A percentile compares a stretch with the other conserved stretches of the same genome.
Evolutionary conservation across 1,140 invertebrate species (phyloP).

Genomic region (Dinoponera quadriceps): DNA sequence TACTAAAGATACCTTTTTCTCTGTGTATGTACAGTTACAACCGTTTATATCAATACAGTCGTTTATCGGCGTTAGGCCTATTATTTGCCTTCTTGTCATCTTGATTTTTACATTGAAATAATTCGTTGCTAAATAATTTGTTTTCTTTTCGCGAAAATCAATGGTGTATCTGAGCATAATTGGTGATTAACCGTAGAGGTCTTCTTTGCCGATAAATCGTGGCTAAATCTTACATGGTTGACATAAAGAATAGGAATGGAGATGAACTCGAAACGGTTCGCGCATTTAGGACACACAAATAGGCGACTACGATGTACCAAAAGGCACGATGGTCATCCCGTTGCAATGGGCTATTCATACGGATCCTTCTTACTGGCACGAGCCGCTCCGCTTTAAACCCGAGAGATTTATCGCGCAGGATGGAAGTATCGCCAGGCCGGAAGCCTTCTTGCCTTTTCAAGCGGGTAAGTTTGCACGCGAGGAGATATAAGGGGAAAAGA

Average conservation of each 20-base stretch:
- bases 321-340: constrained; percentile 89
- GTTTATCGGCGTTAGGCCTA: too few species aligned
- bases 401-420: constrained; percentile 90
- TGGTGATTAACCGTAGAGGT: background rate
- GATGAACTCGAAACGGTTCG: background rate
- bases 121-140: too few species aligned
- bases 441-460: constrained; percentile 94
- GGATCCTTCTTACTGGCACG: constrained; percentile 89
- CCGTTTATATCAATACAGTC: too few species aligned
- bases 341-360: constrained; percentile 94
- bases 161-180: background rate
- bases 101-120: too few species aligned
- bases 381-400: constrained; percentile 91
- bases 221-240: too few species aligned
- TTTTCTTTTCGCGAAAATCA: too few species aligned
- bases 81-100: too few species aligned
- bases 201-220: background rate
- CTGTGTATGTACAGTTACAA: too few species aligned
- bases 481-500: too few species aligned
- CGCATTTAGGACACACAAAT: constrained; percentile 87
- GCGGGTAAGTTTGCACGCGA: constrained; percentile 85
- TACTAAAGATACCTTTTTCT: too few species aligned
- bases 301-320: constrained; percentile 86
- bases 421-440: constrained; percentile 88
- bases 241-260: background rate